A percentile compares a stretch with the other conserved stretches of the same genome.
Conservation (phyloP, 2,797 vertebrate species). For the Sebastes minor region DNA sequence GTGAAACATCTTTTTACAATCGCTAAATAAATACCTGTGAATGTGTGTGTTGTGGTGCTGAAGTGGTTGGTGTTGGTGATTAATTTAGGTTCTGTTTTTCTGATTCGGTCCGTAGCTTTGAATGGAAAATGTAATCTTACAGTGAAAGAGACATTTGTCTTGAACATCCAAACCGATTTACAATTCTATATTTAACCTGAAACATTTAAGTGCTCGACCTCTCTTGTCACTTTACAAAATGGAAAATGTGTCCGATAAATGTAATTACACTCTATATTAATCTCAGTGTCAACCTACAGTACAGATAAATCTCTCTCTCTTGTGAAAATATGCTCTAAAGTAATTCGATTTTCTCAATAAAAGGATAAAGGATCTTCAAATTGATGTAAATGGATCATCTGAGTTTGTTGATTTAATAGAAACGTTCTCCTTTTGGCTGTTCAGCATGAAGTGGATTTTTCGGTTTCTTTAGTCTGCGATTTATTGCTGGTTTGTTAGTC, state of each 20-base stretch:
- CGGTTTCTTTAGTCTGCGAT: background rate
- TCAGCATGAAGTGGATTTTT: background rate
- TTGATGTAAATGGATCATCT: background rate
- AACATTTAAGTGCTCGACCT: background rate
- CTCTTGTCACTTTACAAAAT: background rate
- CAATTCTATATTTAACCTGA: background rate
- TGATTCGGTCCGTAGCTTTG: background rate
- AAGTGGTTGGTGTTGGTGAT: background rate
- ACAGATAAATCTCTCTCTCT: background rate
- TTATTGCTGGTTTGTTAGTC: background rate
- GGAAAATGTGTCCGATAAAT: background rate
- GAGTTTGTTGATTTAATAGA: background rate
- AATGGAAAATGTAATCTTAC: background rate
- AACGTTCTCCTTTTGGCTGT: background rate
- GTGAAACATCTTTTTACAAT: background rate
- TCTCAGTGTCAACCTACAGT: background rate
- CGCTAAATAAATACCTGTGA: background rate
- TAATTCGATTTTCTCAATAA: background rate
- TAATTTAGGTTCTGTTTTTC: background rate
- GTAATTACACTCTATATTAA: background rate
- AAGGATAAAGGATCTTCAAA: background rate
- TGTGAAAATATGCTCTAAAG: background rate
- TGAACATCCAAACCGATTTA: background rate
- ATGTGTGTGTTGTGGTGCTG: background rate
- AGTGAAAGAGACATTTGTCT: too few species aligned